phyloP scores from a whole-genome alignment of 2,888 invertebrate genomes.

The Acleris literana region DNA sequence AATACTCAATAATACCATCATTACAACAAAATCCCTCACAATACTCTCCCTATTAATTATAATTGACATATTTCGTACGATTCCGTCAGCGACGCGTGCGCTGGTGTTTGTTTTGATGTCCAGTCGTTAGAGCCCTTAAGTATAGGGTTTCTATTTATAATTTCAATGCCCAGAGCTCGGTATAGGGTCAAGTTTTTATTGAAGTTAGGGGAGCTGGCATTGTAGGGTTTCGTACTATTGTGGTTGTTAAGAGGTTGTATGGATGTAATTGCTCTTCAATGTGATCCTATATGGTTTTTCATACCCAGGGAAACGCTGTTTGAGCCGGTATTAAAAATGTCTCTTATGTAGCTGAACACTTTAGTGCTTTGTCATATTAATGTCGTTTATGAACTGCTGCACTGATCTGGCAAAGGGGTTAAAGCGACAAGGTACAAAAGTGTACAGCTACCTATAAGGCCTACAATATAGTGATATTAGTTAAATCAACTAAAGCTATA shows the following conservation, averaged over 20 bases:
- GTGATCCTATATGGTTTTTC: slow-evolving; percentile 16
- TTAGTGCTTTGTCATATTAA: too few relatives aligned
- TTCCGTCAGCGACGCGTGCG: slow-evolving; percentile 39
- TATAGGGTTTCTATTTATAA: slow-evolving; percentile 25
- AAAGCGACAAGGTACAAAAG: too few relatives aligned
- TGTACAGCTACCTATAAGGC: too few relatives aligned
- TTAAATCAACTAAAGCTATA: too few relatives aligned
- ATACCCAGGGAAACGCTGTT: background rate
- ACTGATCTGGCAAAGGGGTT: too few relatives aligned
- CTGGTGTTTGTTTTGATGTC: slow-evolving; percentile 41
- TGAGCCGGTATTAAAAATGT: too few relatives aligned
- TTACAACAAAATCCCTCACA: slow-evolving; percentile 30
- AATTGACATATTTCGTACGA: slow-evolving; percentile 44
- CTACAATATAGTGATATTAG: too few relatives aligned
- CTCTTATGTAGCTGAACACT: too few relatives aligned
- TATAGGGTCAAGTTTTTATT: too few relatives aligned
- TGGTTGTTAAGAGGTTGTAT: slow-evolving; percentile 25
- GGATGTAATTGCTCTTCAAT: slow-evolving; percentile 34
- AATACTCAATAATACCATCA: slow-evolving; percentile 33
- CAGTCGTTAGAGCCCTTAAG: slow-evolving; percentile 29
- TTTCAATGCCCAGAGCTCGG: too few relatives aligned
- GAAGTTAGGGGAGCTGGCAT: too few relatives aligned
- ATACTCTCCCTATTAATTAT: slow-evolving; percentile 40
- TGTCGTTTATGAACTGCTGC: too few relatives aligned
- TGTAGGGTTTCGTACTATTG: background rate